Percentiles rank a stretch among this genome's conserved stretches.
Conservation (phyloP, 2,797 vertebrate species). For the Odontamblyopus lacepedii region DNA sequence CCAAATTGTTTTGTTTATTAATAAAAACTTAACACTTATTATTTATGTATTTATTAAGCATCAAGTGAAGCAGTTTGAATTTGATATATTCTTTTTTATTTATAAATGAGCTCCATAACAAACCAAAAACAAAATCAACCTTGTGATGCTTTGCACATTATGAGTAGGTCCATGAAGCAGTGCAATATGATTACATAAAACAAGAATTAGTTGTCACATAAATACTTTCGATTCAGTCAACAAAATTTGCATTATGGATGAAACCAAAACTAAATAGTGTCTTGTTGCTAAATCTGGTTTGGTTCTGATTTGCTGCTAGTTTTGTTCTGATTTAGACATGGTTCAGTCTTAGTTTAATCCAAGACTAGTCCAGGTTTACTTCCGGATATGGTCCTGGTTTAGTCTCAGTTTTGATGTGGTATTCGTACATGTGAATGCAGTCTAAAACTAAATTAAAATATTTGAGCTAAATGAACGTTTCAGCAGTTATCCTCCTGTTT, state of each 20-base stretch:
- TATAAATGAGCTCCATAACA: no score
- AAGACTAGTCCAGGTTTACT: not conserved
- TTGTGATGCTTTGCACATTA: no score
- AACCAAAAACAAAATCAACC: no score
- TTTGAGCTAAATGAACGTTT: not conserved
- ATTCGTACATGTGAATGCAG: not conserved
- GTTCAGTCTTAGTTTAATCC: not conserved
- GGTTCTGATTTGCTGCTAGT: no score
- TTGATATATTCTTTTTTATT: no score
- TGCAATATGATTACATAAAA: not conserved
- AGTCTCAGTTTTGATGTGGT: not conserved
- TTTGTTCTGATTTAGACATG: not conserved
- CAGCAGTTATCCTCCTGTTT: conserved; percentile 7
- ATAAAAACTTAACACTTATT: no score
- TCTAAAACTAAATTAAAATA: not conserved
- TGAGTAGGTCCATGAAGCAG: not conserved
- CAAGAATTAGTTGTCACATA: not conserved
- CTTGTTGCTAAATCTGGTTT: no score
- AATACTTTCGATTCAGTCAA: not conserved
- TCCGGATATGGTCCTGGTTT: not conserved
- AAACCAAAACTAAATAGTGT: no score
- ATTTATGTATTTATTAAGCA: no score
- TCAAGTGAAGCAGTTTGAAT: no score
- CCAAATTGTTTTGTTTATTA: no score
- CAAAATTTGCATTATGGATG: not conserved